Percentiles rank a stretch among this genome's conserved stretches.
phyloP scores from a whole-genome alignment of 1,140 invertebrate species.

The Dinothrombium tinctorium region DNA sequence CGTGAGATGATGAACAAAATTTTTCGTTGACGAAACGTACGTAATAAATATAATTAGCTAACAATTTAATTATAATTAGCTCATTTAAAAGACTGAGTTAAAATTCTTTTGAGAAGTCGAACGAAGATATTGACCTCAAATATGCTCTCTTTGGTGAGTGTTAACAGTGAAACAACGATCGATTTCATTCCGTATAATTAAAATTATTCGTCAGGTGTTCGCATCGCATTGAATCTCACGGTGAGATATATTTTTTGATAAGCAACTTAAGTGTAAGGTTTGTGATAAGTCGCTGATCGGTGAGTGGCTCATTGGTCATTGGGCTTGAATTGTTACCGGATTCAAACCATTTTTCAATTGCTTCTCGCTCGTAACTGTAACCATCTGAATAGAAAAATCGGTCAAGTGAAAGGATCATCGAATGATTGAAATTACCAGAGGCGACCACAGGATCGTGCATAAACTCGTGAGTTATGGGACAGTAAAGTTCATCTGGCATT shows the following conservation, averaged over 20 bases:
- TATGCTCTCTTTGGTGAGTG: too few species aligned
- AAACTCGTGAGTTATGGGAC: conserved; percentile 53
- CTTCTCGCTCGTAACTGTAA: conserved; percentile 45
- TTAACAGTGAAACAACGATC: too few species aligned
- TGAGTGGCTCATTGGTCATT: conserved; percentile 41
- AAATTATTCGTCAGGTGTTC: too few species aligned
- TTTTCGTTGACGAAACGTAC: too few species aligned
- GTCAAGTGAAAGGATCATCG: not conserved
- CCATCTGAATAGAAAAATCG: conserved; percentile 32
- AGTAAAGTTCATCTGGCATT: conserved; percentile 36
- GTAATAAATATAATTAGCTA: too few species aligned
- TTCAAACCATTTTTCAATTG: conserved; percentile 46
- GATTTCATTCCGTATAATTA: too few species aligned
- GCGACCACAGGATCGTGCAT: conserved; percentile 51
- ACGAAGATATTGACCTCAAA: too few species aligned
- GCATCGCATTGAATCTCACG: not conserved
- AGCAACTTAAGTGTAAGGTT: conserved; percentile 22
- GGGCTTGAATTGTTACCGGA: conserved; percentile 43
- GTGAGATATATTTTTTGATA: conserved; percentile 13
- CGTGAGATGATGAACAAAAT: too few species aligned
- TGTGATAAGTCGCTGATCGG: conserved; percentile 29
- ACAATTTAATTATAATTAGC: too few species aligned
- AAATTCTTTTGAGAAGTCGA: too few species aligned
- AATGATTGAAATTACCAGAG: conserved; percentile 30
- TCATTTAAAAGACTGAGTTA: too few species aligned